Evolutionary conservation across 2,113 vertebrate genomes (phyloP), one percentile per base, ranked within the genome.

Genomic region (Leucosticte australis): DNA sequence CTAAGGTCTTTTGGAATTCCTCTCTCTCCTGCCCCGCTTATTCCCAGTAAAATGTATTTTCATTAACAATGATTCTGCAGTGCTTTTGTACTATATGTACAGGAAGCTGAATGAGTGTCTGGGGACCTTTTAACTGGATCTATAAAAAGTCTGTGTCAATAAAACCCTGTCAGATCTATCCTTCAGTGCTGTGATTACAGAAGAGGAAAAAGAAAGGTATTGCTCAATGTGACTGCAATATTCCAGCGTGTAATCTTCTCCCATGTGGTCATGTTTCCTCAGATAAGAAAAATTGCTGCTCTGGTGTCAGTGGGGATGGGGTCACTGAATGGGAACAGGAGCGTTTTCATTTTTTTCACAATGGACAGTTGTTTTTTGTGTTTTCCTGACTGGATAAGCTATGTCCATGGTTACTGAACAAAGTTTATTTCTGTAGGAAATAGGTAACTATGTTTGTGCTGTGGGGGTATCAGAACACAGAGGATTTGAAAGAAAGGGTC

Each of bases 101-200:
- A 86, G 95, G 94, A 97, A 96, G 74, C 67, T 88, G 53, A 96
- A 96, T 83, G 95, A 95, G 84, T 49, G 84, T 95, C 96, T 96
- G 89, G 96, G 94, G 97, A 95, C 47, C 84, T 96, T 94, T 97
- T 95, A 95, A 91, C 82, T 71, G 47, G 82, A 96, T 95, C 96
- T 97, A 97, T 97, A 96, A 97, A 96, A 97, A 95, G 90, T 89
- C 95, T 94, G 62, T 88, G 94, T 94, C 94, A 94, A 97, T 97
- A 97, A 95, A 96, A 94, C 83, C 90, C 89, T 94, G 93, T 96
- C 90, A 95, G 87, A 94, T 92, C 94, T 95, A 83, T 95, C 94
- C 83, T 95, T 95, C 90, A 88, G 80, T 90, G 31, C 47, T 62
- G 75, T 95, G 95, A 91, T 95, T 97, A 91, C 47, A 82, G 89